Evolutionary conservation across 2,113 vertebrate genomes (phyloP).

Genomic region (Atractosteus spatula): DNA sequence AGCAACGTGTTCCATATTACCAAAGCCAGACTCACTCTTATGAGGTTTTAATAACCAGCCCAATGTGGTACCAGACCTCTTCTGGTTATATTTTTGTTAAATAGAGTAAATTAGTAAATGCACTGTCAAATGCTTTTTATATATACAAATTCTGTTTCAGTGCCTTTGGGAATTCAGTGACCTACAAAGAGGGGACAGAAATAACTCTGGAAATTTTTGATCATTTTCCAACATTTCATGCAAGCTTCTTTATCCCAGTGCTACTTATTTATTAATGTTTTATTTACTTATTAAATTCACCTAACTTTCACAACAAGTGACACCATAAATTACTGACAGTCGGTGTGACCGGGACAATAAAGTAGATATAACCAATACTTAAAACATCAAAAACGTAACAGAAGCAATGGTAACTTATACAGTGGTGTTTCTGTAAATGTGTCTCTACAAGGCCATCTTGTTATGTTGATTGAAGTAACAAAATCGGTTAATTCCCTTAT

Average conservation of each 20-base stretch:
- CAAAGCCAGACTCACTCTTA: conserved; percentile 11
- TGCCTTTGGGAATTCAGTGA: conserved; percentile 19
- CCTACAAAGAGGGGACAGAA: conserved; percentile 8
- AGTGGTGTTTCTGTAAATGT: no score
- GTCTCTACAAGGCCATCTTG: no score
- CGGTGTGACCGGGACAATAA: no score
- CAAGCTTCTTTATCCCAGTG: not conserved
- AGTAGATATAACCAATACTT: no score
- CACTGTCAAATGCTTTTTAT: conserved; percentile 3
- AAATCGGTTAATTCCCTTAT: no score
- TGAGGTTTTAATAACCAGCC: conserved; percentile 10
- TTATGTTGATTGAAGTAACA: no score
- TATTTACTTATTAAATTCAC: not conserved
- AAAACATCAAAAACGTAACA: no score
- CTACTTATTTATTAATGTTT: not conserved
- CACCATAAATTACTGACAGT: no score
- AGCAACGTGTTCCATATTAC: not conserved
- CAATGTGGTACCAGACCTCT: conserved; percentile 11
- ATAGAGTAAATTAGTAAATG: conserved; percentile 19
- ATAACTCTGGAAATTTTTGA: conserved; percentile 7
- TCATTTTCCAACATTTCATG: conserved; percentile 13
- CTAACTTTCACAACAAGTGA: no score
- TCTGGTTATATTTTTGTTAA: conserved; percentile 3
- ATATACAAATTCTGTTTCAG: conserved; percentile 9
- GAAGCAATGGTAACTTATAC: no score